These are phyloP conservation scores for Parapsyche elsis DNA, from an alignment of 1,140 invertebrate genomes.

Conservation along the genomic window DNA sequence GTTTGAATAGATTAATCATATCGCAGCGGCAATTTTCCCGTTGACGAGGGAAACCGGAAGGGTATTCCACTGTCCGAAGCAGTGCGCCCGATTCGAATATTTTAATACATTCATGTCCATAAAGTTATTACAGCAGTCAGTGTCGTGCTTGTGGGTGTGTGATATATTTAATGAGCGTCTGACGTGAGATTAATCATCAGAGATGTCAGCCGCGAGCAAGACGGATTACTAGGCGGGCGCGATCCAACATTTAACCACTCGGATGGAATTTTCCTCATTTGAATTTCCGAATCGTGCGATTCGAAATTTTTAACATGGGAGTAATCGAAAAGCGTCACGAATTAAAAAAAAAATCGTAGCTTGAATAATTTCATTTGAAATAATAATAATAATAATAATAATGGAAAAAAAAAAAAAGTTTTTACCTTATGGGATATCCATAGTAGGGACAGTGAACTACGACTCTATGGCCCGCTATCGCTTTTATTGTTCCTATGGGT, in stretches of 20 bases:
- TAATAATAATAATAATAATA: background rate
- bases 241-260: background rate
- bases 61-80: background rate
- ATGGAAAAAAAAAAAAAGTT: background rate
- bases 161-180: constrained; percentile 38
- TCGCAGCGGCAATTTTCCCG: no score
- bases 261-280: background rate
- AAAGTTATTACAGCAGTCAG: constrained; percentile 9
- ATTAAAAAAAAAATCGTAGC: background rate
- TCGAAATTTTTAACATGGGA: background rate
- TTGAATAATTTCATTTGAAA: background rate
- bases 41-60: background rate
- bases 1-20: no score
- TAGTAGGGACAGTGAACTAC: constrained; percentile 87
- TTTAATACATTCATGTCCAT: constrained; percentile 16
- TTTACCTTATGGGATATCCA: constrained; percentile 81
- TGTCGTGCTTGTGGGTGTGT: background rate
- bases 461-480: constrained; percentile 81
- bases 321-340: no score
- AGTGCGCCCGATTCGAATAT: background rate
- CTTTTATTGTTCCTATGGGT: constrained; percentile 81
- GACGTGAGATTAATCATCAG: constrained; percentile 39
- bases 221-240: constrained; percentile 25
- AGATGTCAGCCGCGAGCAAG: constrained; percentile 35
- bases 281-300: background rate